These are phyloP conservation scores for Pyrrhosoma nymphula DNA, from an alignment of 2,888 invertebrate genomes.

Conservation along the genomic window DNA sequence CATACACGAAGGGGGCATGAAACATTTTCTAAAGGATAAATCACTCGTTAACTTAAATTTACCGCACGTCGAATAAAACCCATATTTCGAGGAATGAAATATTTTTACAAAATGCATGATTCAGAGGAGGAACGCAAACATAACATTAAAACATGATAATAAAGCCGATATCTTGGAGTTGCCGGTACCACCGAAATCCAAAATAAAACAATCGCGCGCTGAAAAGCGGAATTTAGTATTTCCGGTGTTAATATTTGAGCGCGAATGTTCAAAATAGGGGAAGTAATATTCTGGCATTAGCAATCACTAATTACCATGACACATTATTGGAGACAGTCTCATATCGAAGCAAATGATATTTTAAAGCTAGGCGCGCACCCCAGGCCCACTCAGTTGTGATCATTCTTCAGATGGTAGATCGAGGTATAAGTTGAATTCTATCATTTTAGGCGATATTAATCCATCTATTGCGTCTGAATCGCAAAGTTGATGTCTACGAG, in stretches of 20 bases:
- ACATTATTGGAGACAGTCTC: too few relatives aligned
- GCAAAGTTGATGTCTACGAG: too few relatives aligned
- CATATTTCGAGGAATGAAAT: background rate
- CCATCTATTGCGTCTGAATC: too few relatives aligned
- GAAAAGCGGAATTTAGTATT: background rate
- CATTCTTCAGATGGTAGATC: too few relatives aligned
- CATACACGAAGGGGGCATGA: background rate
- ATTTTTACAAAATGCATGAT: background rate
- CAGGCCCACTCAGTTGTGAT: too few relatives aligned
- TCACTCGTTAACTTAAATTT: background rate
- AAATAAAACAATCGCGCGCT: background rate
- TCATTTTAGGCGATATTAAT: too few relatives aligned
- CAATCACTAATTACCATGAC: too few relatives aligned
- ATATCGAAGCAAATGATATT: too few relatives aligned
- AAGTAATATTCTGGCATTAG: too few relatives aligned
- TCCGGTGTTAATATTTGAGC: background rate
- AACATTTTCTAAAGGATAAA: background rate
- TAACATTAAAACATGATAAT: background rate
- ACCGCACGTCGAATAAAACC: background rate
- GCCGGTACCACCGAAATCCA: background rate
- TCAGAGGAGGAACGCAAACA: background rate
- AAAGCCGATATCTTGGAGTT: background rate
- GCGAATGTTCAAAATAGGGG: background rate
- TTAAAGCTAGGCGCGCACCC: too few relatives aligned
- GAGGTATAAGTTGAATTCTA: too few relatives aligned